These are phyloP conservation scores for Poecilia wingei DNA, from an alignment of 2,797 vertebrate species.

Conservation along the genomic window DNA sequence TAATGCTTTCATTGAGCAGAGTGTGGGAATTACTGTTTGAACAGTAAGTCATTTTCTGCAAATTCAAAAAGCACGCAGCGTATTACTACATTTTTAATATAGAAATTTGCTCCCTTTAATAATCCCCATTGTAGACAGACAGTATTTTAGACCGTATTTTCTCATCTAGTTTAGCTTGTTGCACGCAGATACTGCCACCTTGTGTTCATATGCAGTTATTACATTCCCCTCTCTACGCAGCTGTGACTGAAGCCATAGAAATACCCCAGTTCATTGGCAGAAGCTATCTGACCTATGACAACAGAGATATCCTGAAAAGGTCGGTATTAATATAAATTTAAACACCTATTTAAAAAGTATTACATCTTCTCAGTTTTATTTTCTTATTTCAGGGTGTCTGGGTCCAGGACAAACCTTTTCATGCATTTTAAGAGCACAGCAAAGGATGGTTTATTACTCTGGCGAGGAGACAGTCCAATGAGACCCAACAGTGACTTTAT, in stretches of 20 bases:
- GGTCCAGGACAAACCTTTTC: constrained; percentile 90
- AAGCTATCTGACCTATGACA: constrained; percentile 93
- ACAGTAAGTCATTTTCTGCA: constrained; percentile 88
- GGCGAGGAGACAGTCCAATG: constrained; percentile 92
- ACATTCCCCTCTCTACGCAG: constrained; percentile 69
- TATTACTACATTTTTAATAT: neutral
- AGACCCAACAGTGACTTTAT: constrained; percentile 92
- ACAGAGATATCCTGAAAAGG: constrained; percentile 92
- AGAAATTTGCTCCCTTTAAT: too few relatives aligned
- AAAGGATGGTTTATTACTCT: constrained; percentile 91
- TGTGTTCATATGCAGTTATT: constrained; percentile 56
- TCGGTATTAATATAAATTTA: constrained; percentile 44
- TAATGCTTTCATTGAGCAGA: constrained; percentile 86
- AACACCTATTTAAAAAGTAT: neutral
- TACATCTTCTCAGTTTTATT: neutral
- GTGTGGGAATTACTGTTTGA: constrained; percentile 97
- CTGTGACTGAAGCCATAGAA: constrained; percentile 93
- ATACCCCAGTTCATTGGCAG: constrained; percentile 96
- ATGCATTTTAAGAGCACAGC: constrained; percentile 94
- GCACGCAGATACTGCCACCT: constrained; percentile 55
- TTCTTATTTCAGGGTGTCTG: constrained; percentile 84
- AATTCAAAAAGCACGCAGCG: neutral
- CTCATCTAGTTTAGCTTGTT: neutral
- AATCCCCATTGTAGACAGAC: neutral
- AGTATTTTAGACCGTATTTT: neutral